Base-by-base conservation (phyloP, 1,140 invertebrate genomes). In the Homalodisca vitripennis region DNA sequence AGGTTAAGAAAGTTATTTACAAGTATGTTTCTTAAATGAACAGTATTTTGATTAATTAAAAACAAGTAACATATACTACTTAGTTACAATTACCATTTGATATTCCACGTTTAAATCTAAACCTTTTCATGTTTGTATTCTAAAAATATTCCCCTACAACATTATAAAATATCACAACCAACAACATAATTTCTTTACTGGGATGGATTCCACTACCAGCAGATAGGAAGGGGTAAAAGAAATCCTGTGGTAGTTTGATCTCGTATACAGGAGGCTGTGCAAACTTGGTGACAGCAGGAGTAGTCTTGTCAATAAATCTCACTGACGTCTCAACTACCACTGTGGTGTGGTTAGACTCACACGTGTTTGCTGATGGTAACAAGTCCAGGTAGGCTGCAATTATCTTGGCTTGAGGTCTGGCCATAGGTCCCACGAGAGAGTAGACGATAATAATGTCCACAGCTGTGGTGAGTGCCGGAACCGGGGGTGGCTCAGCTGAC, bases 201-300 rank as follows among this genome's bases (percentile, higher is more conserved):
- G n/a, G n/a, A n/a, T n/a, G n/a, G n/a, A n/a, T n/a, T n/a, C n/a
- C n/a, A n/a, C 27, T n/a, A 63, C 68, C 53, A 22, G 17, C 26
- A 29, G 76, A 77, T 27, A 75, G 73, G 75, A 90, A 89, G 30
- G 89, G 89, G 77, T 90, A 89, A 76, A 89, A 90, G 76, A 90
- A 91, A 75, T 90, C 88, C 65, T 83, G 80, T 1, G 88, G 88
- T 13, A 90, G 78, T 75, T 83, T 83, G 41, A 88, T 80, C 68
- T 87, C 82, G 67, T 88, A 80, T 55, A 84, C 82, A 34, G 88
- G 86, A 26, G 84, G 82, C 67, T 84, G 81, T 24, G 84, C 85
- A 73, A 85, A 85, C 60, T 82, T 79, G 48, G 80, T 81, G 22
- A 79, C 78, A 0, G 84, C 80, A 12, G 82, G 79, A 20, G 75